Conservation (phyloP, 2,888 invertebrate species). For the Agelastica alni region DNA sequence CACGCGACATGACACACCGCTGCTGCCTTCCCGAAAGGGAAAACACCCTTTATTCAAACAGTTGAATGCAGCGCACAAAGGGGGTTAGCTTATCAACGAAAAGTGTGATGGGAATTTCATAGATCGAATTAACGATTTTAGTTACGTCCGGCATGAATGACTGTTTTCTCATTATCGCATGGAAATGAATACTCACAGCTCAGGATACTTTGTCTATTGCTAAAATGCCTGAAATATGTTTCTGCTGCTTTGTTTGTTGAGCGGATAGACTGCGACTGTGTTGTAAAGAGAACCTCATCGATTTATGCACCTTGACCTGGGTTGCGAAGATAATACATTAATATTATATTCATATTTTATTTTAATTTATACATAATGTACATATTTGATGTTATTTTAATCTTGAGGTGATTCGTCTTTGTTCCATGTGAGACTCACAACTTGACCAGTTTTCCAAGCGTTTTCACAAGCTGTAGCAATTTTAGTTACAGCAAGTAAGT, state of each 20-base stretch:
- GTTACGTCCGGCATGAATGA: too few species aligned
- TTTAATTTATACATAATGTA: too few species aligned
- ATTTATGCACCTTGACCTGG: neutral
- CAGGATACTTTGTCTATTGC: too few species aligned
- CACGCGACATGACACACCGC: conserved; percentile 23
- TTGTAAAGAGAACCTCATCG: too few species aligned
- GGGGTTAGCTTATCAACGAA: conserved; percentile 14
- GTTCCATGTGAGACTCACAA: conserved; percentile 61
- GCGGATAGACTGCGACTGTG: too few species aligned
- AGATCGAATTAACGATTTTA: conserved; percentile 13
- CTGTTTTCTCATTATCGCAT: too few species aligned
- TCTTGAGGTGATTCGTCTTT: conserved; percentile 51
- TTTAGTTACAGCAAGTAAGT: conserved; percentile 63
- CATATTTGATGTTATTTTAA: too few species aligned
- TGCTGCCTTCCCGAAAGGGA: conserved; percentile 15
- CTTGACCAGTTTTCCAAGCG: conserved; percentile 60
- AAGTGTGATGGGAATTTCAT: conserved; percentile 14
- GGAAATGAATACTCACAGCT: too few species aligned
- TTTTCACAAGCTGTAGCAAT: conserved; percentile 64
- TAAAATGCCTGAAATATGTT: too few species aligned
- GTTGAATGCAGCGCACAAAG: conserved; percentile 4
- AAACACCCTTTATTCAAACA: conserved; percentile 27
- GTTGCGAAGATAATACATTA: too few species aligned
- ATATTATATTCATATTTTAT: too few species aligned
- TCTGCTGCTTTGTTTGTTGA: too few species aligned